phyloP scores from a whole-genome alignment of 2,113 vertebrate genomes.

The Pelusios castaneus region DNA sequence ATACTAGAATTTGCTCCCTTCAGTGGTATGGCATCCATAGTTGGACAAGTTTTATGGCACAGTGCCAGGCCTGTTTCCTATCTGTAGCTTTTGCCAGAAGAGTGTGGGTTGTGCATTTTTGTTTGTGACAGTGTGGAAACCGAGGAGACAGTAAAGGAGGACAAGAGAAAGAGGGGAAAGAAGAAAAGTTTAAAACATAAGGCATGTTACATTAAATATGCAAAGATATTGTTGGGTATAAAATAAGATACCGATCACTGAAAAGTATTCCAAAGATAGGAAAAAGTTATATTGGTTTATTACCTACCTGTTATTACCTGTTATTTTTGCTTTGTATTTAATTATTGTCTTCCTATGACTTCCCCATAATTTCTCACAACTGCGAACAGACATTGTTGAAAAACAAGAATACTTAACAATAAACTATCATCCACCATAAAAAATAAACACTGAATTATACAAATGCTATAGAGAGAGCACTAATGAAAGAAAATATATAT shows the following conservation, averaged over 20 bases:
- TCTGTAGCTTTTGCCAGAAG: not conserved
- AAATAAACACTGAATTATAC: not conserved
- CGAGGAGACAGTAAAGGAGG: not conserved
- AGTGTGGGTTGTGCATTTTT: fast-evolving
- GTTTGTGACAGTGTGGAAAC: not conserved
- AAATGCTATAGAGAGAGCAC: not conserved
- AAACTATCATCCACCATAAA: not conserved
- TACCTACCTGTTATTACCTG: not conserved
- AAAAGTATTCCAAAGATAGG: not conserved
- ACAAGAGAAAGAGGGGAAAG: not conserved
- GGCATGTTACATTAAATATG: not conserved
- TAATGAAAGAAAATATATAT: not conserved
- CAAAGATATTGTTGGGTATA: too few species aligned
- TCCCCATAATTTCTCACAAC: not conserved
- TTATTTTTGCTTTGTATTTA: not conserved
- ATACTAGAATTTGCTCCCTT: not conserved
- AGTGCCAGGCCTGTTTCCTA: not conserved
- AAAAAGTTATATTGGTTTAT: not conserved
- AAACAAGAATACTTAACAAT: not conserved
- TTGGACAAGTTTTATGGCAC: not conserved
- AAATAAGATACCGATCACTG: too few species aligned
- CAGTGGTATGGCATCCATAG: not conserved
- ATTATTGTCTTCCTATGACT: too few species aligned
- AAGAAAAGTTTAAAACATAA: too few species aligned
- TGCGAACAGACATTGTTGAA: not conserved